Conservation (phyloP, 2,888 invertebrate genomes). For the Scaptodrosophila latifasciaeformis region DNA sequence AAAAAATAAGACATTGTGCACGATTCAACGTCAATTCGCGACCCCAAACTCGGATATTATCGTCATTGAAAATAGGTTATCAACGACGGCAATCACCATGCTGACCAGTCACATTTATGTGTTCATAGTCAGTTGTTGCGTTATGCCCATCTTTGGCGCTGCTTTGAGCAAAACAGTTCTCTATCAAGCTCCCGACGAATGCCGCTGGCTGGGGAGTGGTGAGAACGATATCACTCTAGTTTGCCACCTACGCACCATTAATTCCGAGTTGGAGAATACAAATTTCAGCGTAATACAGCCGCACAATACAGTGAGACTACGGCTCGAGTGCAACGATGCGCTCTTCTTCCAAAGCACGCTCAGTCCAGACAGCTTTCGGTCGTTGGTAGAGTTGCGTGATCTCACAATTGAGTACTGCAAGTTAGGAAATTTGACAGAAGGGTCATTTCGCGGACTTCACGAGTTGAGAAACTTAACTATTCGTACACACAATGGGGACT, state of each 20-base stretch:
- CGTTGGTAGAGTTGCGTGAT: constrained; percentile 86
- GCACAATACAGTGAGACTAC: constrained; percentile 86
- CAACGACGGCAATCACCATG: constrained; percentile 34
- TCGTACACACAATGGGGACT: constrained; percentile 88
- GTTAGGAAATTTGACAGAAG: constrained; percentile 87
- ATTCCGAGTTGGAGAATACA: constrained; percentile 90
- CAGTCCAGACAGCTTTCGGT: constrained; percentile 86
- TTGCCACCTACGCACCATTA: constrained; percentile 87
- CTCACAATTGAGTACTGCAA: constrained; percentile 91
- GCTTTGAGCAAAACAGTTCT: constrained; percentile 74
- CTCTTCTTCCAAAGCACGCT: constrained; percentile 87
- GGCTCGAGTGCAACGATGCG: constrained; percentile 87
- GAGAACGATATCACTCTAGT: constrained; percentile 82
- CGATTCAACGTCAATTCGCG: neutral
- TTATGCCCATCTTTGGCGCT: constrained; percentile 73
- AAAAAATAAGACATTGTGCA: constrained; percentile 1
- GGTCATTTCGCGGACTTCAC: constrained; percentile 86
- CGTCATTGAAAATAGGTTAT: constrained; percentile 13
- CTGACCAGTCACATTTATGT: constrained; percentile 65
- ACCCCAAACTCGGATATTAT: too few relatives aligned
- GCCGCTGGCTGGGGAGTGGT: constrained; percentile 76
- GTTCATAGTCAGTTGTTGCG: constrained; percentile 70
- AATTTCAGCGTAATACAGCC: constrained; percentile 91
- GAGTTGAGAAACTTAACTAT: constrained; percentile 90
- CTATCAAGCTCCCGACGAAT: constrained; percentile 91